Evolutionary conservation across 2,797 vertebrate species (phyloP).

Genomic region (Cuculus canorus): DNA sequence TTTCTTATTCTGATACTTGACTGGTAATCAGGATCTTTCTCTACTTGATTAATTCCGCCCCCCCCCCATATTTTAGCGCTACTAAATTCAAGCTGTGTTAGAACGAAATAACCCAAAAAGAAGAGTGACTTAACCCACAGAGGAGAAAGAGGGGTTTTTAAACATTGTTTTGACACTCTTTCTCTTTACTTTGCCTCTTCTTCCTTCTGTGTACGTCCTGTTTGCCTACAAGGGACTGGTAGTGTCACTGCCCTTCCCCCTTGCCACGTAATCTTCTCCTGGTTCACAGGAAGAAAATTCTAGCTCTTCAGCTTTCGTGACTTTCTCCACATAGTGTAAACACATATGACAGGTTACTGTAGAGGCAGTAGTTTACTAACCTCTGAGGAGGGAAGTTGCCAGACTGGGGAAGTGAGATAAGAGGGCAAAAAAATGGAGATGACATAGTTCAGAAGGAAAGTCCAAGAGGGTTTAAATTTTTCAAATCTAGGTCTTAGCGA

Average conservation of each 20-base stretch:
- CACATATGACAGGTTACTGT: neutral
- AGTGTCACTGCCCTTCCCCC: neutral
- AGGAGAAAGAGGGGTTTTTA: neutral
- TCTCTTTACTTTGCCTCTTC: neutral
- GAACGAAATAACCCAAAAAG: neutral
- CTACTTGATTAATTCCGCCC: neutral
- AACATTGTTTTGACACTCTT: neutral
- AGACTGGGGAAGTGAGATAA: conserved; percentile 55
- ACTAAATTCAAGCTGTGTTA: neutral
- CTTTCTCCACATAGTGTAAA: neutral
- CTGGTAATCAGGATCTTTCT: neutral
- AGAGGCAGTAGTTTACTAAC: neutral
- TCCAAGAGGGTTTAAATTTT: neutral
- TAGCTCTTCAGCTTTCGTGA: neutral
- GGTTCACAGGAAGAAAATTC: neutral
- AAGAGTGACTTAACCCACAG: neutral
- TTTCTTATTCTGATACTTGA: neutral
- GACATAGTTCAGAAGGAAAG: neutral
- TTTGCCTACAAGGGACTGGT: neutral
- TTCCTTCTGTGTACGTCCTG: neutral
- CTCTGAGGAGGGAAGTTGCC: conserved; percentile 25
- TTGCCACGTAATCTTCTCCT: neutral
- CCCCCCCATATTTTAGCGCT: neutral
- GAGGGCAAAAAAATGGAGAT: neutral
- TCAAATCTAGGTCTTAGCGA: neutral